Conservation (phyloP, 2,797 vertebrate genomes). For the Remorina albescens region DNA sequence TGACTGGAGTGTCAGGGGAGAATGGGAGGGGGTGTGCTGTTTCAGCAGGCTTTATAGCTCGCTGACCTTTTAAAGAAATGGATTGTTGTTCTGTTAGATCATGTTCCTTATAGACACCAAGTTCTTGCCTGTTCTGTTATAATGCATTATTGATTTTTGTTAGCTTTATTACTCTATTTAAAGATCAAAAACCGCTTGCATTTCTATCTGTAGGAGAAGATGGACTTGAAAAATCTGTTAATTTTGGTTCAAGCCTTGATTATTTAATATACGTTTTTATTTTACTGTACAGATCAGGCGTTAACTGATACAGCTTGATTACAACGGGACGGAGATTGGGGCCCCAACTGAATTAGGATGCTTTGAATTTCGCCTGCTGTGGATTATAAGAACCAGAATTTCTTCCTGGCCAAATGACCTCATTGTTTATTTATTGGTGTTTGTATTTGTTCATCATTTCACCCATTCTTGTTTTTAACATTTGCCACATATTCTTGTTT, state of each 20-base stretch:
- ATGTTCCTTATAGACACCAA: slow-evolving; percentile 71
- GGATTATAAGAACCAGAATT: neutral
- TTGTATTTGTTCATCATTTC: neutral
- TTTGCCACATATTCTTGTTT: neutral
- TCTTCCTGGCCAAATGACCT: neutral
- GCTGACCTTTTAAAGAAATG: slow-evolving; percentile 82
- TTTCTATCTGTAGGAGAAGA: slow-evolving; percentile 35
- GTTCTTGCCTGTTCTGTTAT: slow-evolving; percentile 74
- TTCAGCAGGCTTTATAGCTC: slow-evolving; percentile 73
- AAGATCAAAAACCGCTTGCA: slow-evolving; percentile 61
- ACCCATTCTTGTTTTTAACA: neutral
- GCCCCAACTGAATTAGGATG: neutral
- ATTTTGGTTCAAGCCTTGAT: slow-evolving; percentile 19
- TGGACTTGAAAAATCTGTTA: slow-evolving; percentile 28
- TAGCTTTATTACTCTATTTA: slow-evolving; percentile 74
- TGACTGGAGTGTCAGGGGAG: slow-evolving; percentile 66
- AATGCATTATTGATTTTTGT: slow-evolving; percentile 84
- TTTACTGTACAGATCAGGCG: neutral
- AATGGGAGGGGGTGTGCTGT: slow-evolving; percentile 55
- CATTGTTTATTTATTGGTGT: neutral
- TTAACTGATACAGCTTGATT: slow-evolving; percentile 2
- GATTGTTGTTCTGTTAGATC: slow-evolving; percentile 74
- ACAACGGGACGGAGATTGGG: slow-evolving; percentile 2
- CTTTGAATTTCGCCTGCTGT: slow-evolving; percentile 6
- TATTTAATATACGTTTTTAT: slow-evolving; percentile 32